Evolutionary conservation across 2,888 invertebrate species (phyloP).

Genomic region (Drosophila fulvimacula): DNA sequence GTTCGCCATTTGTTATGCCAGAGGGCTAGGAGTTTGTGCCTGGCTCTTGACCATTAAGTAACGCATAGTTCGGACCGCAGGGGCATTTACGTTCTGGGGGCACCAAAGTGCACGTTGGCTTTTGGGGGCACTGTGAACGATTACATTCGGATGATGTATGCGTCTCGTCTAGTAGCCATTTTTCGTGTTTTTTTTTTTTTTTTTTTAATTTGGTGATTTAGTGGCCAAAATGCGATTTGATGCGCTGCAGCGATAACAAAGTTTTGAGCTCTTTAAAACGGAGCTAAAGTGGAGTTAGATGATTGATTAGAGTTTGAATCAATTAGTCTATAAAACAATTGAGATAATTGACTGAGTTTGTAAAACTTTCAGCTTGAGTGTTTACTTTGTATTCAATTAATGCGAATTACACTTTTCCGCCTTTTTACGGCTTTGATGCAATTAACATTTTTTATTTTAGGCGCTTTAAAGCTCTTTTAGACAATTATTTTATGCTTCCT

Average conservation of each 20-base stretch:
- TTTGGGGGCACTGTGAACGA: constrained; percentile 28
- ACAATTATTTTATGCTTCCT: too few relatives aligned
- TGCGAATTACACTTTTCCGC: background rate
- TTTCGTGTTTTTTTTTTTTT: constrained; percentile 12
- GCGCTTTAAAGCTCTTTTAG: background rate
- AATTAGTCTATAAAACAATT: constrained; percentile 11
- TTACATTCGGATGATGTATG: constrained; percentile 66
- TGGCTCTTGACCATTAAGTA: constrained; percentile 64
- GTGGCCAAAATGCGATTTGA: constrained; percentile 29
- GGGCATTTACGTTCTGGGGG: constrained; percentile 15
- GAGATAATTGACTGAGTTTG: background rate
- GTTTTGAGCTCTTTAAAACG: constrained; percentile 22
- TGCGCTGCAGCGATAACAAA: constrained; percentile 19
- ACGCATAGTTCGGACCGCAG: constrained; percentile 44
- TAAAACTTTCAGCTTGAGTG: background rate
- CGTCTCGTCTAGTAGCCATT: constrained; percentile 60
- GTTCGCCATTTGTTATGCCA: constrained; percentile 59
- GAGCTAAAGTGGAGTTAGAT: background rate
- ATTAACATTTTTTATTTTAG: background rate
- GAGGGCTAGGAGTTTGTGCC: background rate
- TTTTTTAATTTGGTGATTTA: constrained; percentile 37
- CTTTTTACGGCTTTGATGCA: background rate
- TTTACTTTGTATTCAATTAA: background rate
- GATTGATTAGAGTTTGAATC: constrained; percentile 21
- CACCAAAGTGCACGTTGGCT: constrained; percentile 8